These are phyloP conservation scores for Lophotriccus pileatus DNA, from an alignment of 2,797 vertebrate genomes.

Conservation along the genomic window DNA sequence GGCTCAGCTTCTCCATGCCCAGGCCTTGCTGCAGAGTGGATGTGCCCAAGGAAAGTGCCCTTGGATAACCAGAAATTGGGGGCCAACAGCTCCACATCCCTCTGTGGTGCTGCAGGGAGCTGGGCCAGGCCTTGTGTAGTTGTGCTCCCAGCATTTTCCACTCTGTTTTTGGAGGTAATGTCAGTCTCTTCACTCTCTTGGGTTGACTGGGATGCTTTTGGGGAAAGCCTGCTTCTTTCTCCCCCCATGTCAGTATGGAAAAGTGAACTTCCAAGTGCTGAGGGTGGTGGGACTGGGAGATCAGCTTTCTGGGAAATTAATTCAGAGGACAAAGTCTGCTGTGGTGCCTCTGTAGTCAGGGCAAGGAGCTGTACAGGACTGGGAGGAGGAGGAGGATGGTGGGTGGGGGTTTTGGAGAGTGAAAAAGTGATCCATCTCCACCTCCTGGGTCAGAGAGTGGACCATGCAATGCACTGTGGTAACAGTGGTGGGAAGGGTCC, in stretches of 20 bases:
- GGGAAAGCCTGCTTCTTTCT: background rate
- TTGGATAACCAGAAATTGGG: background rate
- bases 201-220: background rate
- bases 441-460: background rate
- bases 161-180: background rate
- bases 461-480: accelerated
- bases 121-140: accelerated
- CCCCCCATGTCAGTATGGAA: background rate
- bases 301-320: too few relatives aligned
- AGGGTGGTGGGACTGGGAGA: too few relatives aligned
- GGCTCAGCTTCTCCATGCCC: background rate
- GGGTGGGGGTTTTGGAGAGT: background rate
- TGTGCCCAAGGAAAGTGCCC: background rate
- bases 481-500: background rate
- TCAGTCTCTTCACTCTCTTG: background rate
- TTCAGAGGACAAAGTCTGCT: background rate
- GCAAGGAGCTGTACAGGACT: accelerated
- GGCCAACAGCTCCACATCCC: background rate
- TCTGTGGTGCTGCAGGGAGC: background rate
- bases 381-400: background rate
- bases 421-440: accelerated
- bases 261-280: background rate
- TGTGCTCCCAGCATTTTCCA: background rate
- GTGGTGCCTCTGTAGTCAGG: background rate
- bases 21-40: background rate